A percentile compares a stretch with the other conserved stretches of the same genome.
These are phyloP conservation scores for Falcunculus frontatus DNA, from an alignment of 2,113 vertebrate species.

Conservation along the genomic window DNA sequence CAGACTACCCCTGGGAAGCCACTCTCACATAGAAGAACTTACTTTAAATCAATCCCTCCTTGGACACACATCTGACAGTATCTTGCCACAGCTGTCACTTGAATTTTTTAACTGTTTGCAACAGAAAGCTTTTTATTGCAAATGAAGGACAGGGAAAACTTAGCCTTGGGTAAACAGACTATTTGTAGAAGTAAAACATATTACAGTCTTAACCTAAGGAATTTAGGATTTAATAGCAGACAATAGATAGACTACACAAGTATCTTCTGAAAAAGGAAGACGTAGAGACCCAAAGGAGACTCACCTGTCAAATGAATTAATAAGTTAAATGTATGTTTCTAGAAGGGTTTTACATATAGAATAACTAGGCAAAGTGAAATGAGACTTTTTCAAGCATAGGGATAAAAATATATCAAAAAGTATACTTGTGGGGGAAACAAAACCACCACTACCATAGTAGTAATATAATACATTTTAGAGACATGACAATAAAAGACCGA, in stretches of 20 bases:
- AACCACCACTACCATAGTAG: background rate
- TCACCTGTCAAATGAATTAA: background rate
- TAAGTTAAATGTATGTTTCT: background rate
- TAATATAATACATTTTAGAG: background rate
- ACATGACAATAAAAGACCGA: background rate
- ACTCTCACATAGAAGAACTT: background rate
- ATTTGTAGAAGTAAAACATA: background rate
- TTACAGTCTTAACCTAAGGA: background rate
- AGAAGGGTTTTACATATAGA: background rate
- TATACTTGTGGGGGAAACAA: background rate
- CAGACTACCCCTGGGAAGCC: background rate
- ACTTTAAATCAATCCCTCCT: background rate
- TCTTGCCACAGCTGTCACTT: background rate
- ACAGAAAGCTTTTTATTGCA: background rate
- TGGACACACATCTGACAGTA: background rate
- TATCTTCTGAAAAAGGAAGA: background rate
- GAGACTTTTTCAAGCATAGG: background rate
- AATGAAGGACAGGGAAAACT: background rate
- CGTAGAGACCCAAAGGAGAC: background rate
- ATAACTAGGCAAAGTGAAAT: background rate
- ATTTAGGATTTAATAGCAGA: background rate
- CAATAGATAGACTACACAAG: background rate
- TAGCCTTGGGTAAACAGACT: background rate
- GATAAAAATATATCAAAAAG: background rate
- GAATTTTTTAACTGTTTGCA: background rate